Conservation (phyloP, 2,797 vertebrate genomes). For the Carapus acus region DNA sequence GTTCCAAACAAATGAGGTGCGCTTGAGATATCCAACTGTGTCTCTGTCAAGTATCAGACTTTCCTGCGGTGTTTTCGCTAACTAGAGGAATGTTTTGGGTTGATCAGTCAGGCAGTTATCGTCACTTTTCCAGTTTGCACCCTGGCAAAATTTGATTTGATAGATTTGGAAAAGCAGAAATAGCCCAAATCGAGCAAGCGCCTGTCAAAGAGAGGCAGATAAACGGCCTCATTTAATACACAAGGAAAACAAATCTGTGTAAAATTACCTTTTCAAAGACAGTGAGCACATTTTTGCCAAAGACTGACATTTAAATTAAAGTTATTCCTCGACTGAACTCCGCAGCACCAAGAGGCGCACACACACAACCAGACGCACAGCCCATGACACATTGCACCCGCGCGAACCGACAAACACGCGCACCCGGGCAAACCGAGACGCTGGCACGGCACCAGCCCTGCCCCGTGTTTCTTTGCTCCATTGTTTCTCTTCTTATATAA, state of each 20-base stretch:
- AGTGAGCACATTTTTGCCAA: too few relatives aligned
- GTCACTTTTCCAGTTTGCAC: neutral
- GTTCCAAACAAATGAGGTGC: neutral
- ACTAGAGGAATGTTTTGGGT: neutral
- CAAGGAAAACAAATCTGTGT: too few relatives aligned
- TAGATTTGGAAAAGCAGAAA: too few relatives aligned
- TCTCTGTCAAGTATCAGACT: neutral
- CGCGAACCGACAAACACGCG: neutral
- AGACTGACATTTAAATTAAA: neutral
- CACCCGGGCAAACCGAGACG: conserved; percentile 11
- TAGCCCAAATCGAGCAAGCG: too few relatives aligned
- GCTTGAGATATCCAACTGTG: neutral
- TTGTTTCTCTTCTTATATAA: conserved; percentile 50
- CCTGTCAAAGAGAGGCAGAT: too few relatives aligned
- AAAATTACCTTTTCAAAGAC: too few relatives aligned
- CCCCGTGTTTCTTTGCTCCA: conserved; percentile 33
- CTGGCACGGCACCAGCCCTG: conserved; percentile 14
- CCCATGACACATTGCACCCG: neutral
- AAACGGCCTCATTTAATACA: too few relatives aligned
- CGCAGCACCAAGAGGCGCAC: neutral
- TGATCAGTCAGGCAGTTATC: neutral
- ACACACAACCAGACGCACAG: too few relatives aligned
- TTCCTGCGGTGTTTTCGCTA: neutral
- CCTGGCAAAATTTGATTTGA: neutral
- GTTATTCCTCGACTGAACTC: neutral